Base-by-base conservation (phyloP, 2,113 vertebrate genomes). In the Nycticorax nycticorax region DNA sequence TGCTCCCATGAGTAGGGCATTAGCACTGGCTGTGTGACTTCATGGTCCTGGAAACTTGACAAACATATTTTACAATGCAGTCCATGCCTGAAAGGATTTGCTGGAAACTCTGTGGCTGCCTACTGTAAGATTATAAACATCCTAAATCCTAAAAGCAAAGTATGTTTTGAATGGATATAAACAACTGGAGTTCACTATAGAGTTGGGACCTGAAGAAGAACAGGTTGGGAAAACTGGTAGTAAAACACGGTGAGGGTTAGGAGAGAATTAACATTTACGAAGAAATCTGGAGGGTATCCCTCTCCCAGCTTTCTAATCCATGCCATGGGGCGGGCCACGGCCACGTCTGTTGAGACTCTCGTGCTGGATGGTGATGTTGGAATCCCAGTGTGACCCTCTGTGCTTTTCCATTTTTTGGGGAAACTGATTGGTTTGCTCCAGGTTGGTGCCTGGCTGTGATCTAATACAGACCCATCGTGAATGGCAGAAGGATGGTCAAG, bases 201-300 rank as follows among this genome's bases (percentile, higher is more conserved):
- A 64, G 16, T 11, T 60, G 33, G 11, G 43, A 59, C 11, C 22
- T 67, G 53, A 91, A 33, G 32, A 92, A 9, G n/a, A 47, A 16
- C 37, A 41, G 5, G 3, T 21, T 77, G 41, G 45, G 33, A 76
- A 45, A 57, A 4, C 30, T 53, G 47, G 14, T 59, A 57, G n/a
- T 48, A 27, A 76, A 85, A 63, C 12, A 14, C 0, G 2, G 0
- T 27, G 21, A 1, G 45, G 20, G 4, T 33, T 53, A 15, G 53
- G 18, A 67, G 43, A 33, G 8, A 63, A 56, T 71, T n/a, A 57
- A 37, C 41, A 32, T 84, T n/a, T 84, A 33, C 30, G 30, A 14
- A 50, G n/a, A 64, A 78, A 47, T 22, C 35, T 2, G 0, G 68
- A 52, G 4, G 11, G 15, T 67, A 3, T 33, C 19, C 26, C 28